Base-by-base conservation (phyloP, 2,113 vertebrate species). In the Rattus rattus region DNA sequence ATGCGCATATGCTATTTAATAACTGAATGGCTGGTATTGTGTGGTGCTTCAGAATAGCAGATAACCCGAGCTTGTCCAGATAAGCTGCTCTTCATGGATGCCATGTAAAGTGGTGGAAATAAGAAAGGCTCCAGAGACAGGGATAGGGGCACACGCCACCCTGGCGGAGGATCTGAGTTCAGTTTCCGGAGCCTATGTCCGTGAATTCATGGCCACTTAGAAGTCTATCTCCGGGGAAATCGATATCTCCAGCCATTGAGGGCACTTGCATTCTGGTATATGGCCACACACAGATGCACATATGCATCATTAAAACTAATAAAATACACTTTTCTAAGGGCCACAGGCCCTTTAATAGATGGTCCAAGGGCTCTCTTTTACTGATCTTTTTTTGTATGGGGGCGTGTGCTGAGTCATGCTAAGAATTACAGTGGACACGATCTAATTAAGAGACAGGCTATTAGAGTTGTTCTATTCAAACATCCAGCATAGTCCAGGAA, bases 401-500 rank as follows among this genome's bases (percentile, higher is more conserved):
- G 0, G 30, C 69, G 73, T 63, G 43, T 76, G 39, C 59, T 52
- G 56, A 81, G 16, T 47, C 49, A 81, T n/a, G 69, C 33, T 92
- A 85, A 81, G 39, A 76, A 83, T 54, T 26, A 76, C 36, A 90
- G 33, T 19, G 3, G 13, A 94, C 49, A 86, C 79, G 61, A 92
- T 69, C 72, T 92, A 94, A 76, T 3, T 26, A 59, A 88, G 14
- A 77, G 8, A 80, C 52, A 47, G 28, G 14, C 22, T 28, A 73
- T 9, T 92, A 63, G 76, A 36, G 85, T 17, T 59, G 79, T 90
- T 79, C 54, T 54, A 80, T 24, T 86, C 5, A 92, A 94, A 93
- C 36, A 47, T 28, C 4, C 30, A 47, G 24, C 20, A 79, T n/a
- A 76, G 39, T 52, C 11, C 67, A 47, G 65, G 47, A 92, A 36